phyloP scores from a whole-genome alignment of 2,797 vertebrate genomes.

The Rhinatrema bivittatum region DNA sequence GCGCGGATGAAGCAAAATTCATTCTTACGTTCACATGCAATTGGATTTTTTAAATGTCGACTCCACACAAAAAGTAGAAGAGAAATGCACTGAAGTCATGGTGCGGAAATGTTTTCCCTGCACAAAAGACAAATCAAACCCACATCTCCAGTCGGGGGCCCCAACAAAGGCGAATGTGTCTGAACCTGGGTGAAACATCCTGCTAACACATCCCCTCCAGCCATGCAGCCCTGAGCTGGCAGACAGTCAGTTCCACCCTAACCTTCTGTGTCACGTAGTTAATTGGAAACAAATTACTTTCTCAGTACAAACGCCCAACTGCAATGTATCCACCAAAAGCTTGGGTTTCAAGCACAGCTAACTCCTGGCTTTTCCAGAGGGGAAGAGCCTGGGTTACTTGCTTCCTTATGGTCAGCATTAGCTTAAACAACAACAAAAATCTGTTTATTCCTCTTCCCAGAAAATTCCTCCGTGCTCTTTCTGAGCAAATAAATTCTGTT shows the following conservation, averaged over 20 bases:
- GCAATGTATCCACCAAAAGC: neutral
- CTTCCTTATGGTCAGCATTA: neutral
- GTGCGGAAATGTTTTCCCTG: too few species aligned
- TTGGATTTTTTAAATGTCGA: too few species aligned
- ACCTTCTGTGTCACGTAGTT: neutral
- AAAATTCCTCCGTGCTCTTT: too few species aligned
- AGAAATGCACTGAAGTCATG: too few species aligned
- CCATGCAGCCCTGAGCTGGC: neutral
- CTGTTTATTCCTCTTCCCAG: neutral
- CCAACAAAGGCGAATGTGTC: neutral
- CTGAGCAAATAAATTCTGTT: too few species aligned
- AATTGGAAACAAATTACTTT: neutral
- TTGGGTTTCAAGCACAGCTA: neutral
- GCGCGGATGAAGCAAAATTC: too few species aligned
- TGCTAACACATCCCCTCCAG: neutral
- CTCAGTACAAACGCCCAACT: neutral
- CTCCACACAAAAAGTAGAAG: too few species aligned
- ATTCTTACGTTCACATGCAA: too few species aligned
- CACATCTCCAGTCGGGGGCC: accelerated
- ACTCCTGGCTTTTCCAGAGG: neutral
- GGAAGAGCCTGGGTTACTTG: too few species aligned
- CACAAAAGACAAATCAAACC: too few species aligned
- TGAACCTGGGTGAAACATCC: constrained; percentile 4
- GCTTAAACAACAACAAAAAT: neutral
- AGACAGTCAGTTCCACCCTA: neutral